These are phyloP conservation scores for Corythoichthys haematopterus DNA, from an alignment of 2,113 vertebrate genomes.

Conservation along the genomic window DNA sequence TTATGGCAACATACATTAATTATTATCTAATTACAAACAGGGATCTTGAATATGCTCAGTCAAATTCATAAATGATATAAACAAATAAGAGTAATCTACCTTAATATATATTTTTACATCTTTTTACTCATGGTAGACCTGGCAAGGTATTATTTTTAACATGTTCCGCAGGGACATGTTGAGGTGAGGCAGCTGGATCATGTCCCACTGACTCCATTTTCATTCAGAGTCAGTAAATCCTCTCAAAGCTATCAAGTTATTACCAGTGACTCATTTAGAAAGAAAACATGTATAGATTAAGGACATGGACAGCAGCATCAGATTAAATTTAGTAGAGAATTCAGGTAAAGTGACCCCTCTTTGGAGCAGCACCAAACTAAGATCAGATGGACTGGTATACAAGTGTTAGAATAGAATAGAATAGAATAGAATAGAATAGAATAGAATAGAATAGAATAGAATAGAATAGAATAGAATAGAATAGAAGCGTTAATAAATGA, in stretches of 20 bases:
- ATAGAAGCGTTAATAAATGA: no score
- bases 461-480: no score
- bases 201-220: conserved; percentile 34
- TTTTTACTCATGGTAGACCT: conserved; percentile 12
- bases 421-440: no score
- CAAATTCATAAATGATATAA: conserved; percentile 1
- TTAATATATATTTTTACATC: not conserved
- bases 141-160: conserved; percentile 22
- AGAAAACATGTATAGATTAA: not conserved
- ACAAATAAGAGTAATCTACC: conserved; percentile 3
- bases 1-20: not conserved
- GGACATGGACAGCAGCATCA: not conserved
- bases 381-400: not conserved
- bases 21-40: not conserved
- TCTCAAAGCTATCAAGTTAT: conserved; percentile 16
- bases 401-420: not conserved
- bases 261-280: conserved; percentile 23
- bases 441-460: no score
- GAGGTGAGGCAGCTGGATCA: conserved; percentile 31
- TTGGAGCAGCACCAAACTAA: not conserved
- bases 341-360: not conserved
- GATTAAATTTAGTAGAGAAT: not conserved
- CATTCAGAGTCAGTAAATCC: not conserved
- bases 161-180: conserved; percentile 41
- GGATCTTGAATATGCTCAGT: not conserved